A percentile compares a stretch with the other conserved stretches of the same genome.
Evolutionary conservation across 2,888 invertebrate genomes (phyloP).

Genomic region (Athalia circularis): DNA sequence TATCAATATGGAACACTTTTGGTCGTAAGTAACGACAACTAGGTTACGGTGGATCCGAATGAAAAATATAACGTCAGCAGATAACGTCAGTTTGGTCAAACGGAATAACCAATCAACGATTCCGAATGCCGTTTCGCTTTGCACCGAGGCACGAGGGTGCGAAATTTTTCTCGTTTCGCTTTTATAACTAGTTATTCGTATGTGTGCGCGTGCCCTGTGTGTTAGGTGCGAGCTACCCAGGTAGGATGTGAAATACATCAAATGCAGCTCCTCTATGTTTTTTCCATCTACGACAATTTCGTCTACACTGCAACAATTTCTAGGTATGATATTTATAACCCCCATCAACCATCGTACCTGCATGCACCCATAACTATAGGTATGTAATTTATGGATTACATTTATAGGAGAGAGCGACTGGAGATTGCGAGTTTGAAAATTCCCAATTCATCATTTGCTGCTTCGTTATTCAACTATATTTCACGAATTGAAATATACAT

Average conservation of each 20-base stretch:
- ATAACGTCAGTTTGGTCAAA: constrained; percentile 14
- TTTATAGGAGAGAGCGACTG: neutral
- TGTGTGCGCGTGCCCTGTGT: neutral
- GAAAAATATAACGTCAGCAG: constrained; percentile 35
- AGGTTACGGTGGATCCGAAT: neutral
- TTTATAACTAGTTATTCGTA: neutral
- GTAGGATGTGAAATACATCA: constrained; percentile 27
- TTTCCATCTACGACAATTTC: constrained; percentile 1
- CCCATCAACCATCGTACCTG: neutral
- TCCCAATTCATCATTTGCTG: constrained; percentile 15
- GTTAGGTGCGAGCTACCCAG: neutral
- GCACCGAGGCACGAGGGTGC: neutral
- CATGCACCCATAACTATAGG: neutral
- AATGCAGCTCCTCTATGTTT: neutral
- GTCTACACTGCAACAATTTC: constrained; percentile 16
- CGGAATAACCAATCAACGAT: constrained; percentile 41
- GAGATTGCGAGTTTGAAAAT: constrained; percentile 14
- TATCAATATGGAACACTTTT: neutral
- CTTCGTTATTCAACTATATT: neutral
- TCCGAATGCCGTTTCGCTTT: constrained; percentile 1
- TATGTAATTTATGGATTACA: neutral
- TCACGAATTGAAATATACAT: neutral
- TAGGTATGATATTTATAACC: neutral
- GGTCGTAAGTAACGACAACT: constrained; percentile 14
- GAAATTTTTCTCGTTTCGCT: constrained; percentile 14